phyloP scores from a whole-genome alignment of 2,888 invertebrate genomes.

The Parascotia fuliginaria region DNA sequence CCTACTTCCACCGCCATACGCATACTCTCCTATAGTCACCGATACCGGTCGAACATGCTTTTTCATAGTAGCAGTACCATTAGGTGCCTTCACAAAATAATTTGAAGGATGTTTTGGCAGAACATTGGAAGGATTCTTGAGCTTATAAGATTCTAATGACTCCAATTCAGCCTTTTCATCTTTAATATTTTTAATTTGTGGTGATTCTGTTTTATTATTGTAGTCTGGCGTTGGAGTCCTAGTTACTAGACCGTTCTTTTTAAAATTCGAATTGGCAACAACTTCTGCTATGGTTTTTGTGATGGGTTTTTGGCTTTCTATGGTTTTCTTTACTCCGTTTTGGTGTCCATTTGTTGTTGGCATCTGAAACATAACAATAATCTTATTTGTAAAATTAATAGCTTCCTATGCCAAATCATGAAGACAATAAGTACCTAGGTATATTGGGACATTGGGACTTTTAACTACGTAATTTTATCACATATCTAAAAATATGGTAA shows the following conservation, averaged over 20 bases:
- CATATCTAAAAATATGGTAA: no score
- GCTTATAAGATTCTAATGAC: constrained; percentile 90
- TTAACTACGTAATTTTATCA: no score
- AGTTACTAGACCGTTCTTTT: constrained; percentile 66
- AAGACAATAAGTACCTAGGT: no score
- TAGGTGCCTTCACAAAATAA: constrained; percentile 87
- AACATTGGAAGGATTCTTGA: constrained; percentile 87
- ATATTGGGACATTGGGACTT: no score
- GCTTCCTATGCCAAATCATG: no score
- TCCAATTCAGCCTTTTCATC: constrained; percentile 90
- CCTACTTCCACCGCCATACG: constrained; percentile 81
- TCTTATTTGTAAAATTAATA: no score
- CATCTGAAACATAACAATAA: constrained; percentile 60
- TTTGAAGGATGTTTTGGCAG: constrained; percentile 89
- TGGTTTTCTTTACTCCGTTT: constrained; percentile 62
- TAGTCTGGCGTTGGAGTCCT: constrained; percentile 78
- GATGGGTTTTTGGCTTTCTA: constrained; percentile 38
- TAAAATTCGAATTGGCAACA: constrained; percentile 57
- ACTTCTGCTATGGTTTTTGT: constrained; percentile 32
- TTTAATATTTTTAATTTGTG: constrained; percentile 59
- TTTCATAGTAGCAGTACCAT: constrained; percentile 84
- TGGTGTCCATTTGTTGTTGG: constrained; percentile 65
- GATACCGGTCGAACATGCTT: constrained; percentile 87
- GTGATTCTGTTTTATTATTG: constrained; percentile 59
- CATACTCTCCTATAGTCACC: constrained; percentile 90